Percentiles rank a stretch among this genome's conserved stretches.
phyloP scores from a whole-genome alignment of 2,888 invertebrate genomes.

The Arenicola marina region DNA sequence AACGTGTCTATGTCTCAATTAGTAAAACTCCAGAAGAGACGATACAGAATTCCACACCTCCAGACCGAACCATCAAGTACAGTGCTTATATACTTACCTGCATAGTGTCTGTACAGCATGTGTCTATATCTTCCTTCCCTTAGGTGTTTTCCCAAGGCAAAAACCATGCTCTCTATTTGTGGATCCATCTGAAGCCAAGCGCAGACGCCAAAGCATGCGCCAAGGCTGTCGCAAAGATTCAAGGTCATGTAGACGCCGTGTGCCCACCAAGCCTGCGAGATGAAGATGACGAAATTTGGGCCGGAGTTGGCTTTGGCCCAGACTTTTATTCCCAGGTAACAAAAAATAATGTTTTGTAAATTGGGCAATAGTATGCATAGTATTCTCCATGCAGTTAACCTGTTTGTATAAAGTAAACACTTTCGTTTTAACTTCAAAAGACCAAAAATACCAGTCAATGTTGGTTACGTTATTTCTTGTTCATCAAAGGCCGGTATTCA shows the following conservation, averaged over 20 bases:
- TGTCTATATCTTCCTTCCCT: neutral
- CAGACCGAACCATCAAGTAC: too few relatives aligned
- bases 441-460: too few relatives aligned
- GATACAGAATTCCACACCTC: too few relatives aligned
- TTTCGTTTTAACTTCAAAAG: too few relatives aligned
- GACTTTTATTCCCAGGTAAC: conserved; percentile 52
- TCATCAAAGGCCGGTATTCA: too few relatives aligned
- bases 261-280: conserved; percentile 49
- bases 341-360: neutral
- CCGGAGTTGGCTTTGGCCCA: conserved; percentile 60
- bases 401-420: neutral
- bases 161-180: conserved; percentile 58
- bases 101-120: neutral
- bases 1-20: neutral
- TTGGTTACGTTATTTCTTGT: too few relatives aligned
- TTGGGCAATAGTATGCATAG: neutral
- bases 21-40: neutral
- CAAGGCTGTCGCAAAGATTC: conserved; percentile 47
- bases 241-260: conserved; percentile 53
- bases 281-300: conserved; percentile 55
- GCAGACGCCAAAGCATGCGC: conserved; percentile 53
- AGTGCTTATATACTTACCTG: too few relatives aligned
- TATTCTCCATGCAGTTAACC: neutral
- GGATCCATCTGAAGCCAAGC: conserved; percentile 52
- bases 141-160: conserved; percentile 57